These are phyloP conservation scores for Numenius phaeopus DNA, from an alignment of 2,797 vertebrate genomes.

Conservation along the genomic window DNA sequence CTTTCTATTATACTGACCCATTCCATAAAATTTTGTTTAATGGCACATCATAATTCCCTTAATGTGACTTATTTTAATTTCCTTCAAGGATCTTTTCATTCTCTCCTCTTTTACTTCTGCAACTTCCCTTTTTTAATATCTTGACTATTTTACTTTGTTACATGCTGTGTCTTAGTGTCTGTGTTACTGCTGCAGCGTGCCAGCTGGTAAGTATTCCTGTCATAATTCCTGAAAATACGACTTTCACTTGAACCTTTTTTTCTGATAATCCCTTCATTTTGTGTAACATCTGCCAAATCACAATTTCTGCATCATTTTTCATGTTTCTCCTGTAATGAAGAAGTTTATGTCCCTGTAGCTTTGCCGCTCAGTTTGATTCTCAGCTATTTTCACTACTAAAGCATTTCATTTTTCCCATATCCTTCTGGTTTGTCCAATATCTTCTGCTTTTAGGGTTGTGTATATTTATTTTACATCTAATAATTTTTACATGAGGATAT, in stretches of 20 bases:
- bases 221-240: not conserved
- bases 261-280: not conserved
- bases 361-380: not conserved
- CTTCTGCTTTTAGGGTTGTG: not conserved
- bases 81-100: not conserved
- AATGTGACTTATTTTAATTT: not conserved
- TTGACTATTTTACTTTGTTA: not conserved
- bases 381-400: not conserved
- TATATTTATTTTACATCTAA: not conserved
- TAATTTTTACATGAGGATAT: not conserved
- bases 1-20: not conserved
- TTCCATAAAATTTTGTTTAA: not conserved
- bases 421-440: not conserved
- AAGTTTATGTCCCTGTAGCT: not conserved
- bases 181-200: not conserved
- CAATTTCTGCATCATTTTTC: not conserved
- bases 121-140: not conserved
- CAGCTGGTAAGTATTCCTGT: not conserved
- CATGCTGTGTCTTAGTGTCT: not conserved
- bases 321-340: not conserved
- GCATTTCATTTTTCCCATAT: not conserved
- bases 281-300: not conserved
- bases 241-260: not conserved
- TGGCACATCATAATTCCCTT: not conserved
- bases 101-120: not conserved